Base-by-base conservation (phyloP, 2,113 vertebrate genomes). In the Hippopotamus amphibius region DNA sequence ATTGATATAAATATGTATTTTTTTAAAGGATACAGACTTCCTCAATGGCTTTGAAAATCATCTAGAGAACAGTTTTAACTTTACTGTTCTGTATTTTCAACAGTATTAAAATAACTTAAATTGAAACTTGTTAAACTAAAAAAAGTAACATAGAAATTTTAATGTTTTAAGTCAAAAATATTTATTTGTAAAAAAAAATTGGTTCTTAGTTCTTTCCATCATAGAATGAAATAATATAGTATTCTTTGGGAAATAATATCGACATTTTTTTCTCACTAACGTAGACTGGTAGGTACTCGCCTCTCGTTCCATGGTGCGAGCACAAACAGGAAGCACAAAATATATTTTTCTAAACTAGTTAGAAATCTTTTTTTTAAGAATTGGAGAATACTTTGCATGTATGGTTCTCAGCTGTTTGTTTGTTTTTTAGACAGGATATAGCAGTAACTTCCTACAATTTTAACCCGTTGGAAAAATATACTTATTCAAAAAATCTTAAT, bases 391-490 rank as follows among this genome's bases (percentile, higher is more conserved):
- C 17, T 96, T 94, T n/a, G 16, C 30, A 83, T 88, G 26, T 90
- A 71, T 63, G 46, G 37, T 6, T 96, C 57, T 83, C 83, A 93
- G 50, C 72, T 95, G 15, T 96, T 88, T 61, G 19, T 94, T 90
- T 97, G 57, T 76, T 85, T 88, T 65, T 26, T 46, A 61, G 46
- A 88, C 65, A 97, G 77, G 92, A 83, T 92, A 68, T 26, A 79
- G 26, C 72, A 65, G 53, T 57, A 66, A 96, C 53, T 97, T 97
- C 92, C 90, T 97, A 74, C 61, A 71, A 90, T 93, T 95, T 94
- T 97, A 89, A 87, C 14, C 91, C 55, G 72, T 93, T 94, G 96
- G 61, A 93, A 97, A 97, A 90, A 79, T 84, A 86, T 17, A n/a
- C 26, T 92, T 97, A 81, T 92, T 93, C 50, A 13, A 61, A 88